These are phyloP conservation scores for Aplysia californica DNA, from an alignment of 1,140 invertebrate genomes.

Conservation along the genomic window DNA sequence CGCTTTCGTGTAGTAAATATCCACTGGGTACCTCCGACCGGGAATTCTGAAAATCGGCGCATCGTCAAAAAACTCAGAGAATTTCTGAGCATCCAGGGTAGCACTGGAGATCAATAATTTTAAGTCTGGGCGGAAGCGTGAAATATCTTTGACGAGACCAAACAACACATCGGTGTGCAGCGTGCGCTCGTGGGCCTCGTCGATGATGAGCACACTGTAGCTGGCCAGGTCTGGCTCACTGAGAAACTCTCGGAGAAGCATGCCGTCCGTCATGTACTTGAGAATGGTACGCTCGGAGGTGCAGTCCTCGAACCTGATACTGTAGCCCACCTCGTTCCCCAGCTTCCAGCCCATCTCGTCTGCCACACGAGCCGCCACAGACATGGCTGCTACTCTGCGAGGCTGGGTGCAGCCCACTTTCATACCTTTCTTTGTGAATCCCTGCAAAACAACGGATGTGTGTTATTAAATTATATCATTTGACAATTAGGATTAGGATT, in stretches of 20 bases:
- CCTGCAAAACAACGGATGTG: conserved; percentile 56
- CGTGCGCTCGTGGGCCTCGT: conserved; percentile 99
- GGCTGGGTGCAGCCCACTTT: conserved; percentile 85
- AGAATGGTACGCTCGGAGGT: conserved; percentile 81
- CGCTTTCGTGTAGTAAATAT: conserved; percentile 99
- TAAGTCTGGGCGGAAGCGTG: conserved; percentile 91
- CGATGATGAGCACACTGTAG: conserved; percentile 96
- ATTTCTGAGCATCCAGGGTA: conserved; percentile 97
- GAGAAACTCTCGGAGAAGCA: conserved; percentile 95
- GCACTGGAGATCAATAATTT: conserved; percentile 98
- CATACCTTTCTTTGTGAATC: conserved; percentile 77
- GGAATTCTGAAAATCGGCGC: conserved; percentile 98
- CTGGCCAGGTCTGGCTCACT: conserved; percentile 94
- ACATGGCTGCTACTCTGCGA: conserved; percentile 83
- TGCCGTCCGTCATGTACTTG: conserved; percentile 99
- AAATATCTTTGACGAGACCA: conserved; percentile 98
- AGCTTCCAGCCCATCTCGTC: conserved; percentile 80
- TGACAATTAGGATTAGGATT: too few species aligned
- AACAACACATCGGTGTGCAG: conserved; percentile 98
- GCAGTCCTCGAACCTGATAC: conserved; percentile 84
- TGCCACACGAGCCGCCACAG: conserved; percentile 79
- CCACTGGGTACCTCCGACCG: conserved; percentile 83
- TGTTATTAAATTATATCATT: too few species aligned
- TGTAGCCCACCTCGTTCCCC: conserved; percentile 81
- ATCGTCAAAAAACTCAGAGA: conserved; percentile 98